Evolutionary conservation across 2,113 vertebrate species (phyloP), one percentile per base, ranked within the genome.

Genomic region (Percopsis transmontana): DNA sequence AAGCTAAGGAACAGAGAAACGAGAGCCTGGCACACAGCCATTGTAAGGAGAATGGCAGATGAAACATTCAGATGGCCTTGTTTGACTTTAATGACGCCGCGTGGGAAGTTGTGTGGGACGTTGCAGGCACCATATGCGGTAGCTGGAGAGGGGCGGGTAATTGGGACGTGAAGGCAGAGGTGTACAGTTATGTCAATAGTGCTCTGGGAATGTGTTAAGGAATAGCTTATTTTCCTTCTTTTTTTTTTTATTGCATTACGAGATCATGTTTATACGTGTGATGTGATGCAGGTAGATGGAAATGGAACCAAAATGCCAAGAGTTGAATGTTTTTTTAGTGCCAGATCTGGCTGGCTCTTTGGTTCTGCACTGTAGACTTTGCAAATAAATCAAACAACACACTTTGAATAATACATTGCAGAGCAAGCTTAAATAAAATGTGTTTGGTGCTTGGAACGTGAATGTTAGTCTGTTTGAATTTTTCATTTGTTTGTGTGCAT

Each of bases 51-150:
- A 76, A 48, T 13, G 16, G 69, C 61, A 72, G 74, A 87, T 84
- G 56, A 83, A 87, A 83, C 77, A 86, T 84, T 86, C 82, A 83
- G 72, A 68, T 70, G 27, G 67, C 84, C 83, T n/a, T 89, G 78
- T 89, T 84, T 88, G 88, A 76, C 79, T 89, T 84, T 90, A 93
- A 92, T 89, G 83, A 91, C 76, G 78, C 85, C 90, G 83, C 70
- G 72, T 69, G 89, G 89, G 89, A 90, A 71, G 82, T 68, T 74
- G 69, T 13, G 45, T 65, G 11, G 61, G 63, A 68, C 72, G 83
- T 86, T 85, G 79, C 15, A 80, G 84, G 76, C 83, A 70, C 62
- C 72, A 74, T 86, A 81, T 80, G 8, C 5, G 27, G 79, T 76
- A 84, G 69, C 75, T 81, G 62, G 68, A 82, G 70, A 78, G 59